Base-by-base conservation (phyloP, 2,797 vertebrate species). In the Margarornis squamiger region DNA sequence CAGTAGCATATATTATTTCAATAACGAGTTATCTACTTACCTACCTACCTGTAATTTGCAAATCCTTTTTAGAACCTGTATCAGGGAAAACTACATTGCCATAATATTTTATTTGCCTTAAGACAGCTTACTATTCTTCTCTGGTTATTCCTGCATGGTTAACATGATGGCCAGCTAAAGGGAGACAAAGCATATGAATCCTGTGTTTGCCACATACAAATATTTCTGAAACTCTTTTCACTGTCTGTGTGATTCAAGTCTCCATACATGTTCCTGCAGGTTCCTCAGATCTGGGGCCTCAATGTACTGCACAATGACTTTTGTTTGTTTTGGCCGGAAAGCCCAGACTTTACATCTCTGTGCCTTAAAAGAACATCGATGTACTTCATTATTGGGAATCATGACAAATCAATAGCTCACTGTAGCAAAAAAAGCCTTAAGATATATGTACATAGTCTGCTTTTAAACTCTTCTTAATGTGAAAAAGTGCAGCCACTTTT, bases 321-420 rank as follows among this genome's bases (percentile, higher is more conserved):
- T 82, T 61, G n/a, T n/a, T 48, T 3, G 34, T 76, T 93, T 73
- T 58, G 27, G 76, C 45, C 6, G 16, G 39, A 83, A 19, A 12
- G 2, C 3, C 7, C 0, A 0, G 22, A 62, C 2, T 57, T 82
- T 12, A 39, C 15, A 77, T 1, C 4, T 62, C n/a, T 24, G 11
- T 48, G 39, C 11, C 15, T 58, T 94, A 48, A 71, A 91, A 94
- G 12, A 62, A 38, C 2, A 2, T 67, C 49, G 9, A 41, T 45
- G 5, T 5, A 71, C 7, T n/a, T 73, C 11, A 30, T 59, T 77
- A 32, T 45, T 14, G 48, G 23, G 54, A 93, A 46, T 2, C 10
- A 26, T 15, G 16, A 6, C 8, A 75, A 84, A 74, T 12, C 10
- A 61, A 38, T 46, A 77, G 7, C 9, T 75, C 27, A 68, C 6